Conservation (phyloP, 2,888 invertebrate species). For the Folsomia manolachei region DNA sequence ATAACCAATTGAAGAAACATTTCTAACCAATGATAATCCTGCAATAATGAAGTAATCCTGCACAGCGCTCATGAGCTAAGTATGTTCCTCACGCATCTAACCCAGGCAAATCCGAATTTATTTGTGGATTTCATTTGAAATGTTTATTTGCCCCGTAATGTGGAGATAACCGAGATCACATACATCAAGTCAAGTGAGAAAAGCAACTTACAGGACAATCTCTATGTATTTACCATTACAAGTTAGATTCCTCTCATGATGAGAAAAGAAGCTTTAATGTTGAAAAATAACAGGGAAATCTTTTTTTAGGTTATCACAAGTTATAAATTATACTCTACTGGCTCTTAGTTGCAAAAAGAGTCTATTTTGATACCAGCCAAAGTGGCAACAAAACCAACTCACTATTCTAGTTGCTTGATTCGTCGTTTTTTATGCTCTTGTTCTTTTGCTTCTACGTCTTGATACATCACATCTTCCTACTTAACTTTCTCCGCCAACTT, state of each 20-base stretch:
- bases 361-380: neutral
- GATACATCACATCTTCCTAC: neutral
- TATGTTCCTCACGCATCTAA: too few species aligned
- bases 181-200: neutral
- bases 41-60: too few species aligned
- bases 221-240: neutral
- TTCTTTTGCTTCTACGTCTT: neutral
- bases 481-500: neutral
- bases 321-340: slow-evolving; percentile 20
- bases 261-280: neutral
- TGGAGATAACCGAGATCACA: neutral
- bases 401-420: too few species aligned
- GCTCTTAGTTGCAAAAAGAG: neutral
- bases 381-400: too few species aligned
- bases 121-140: neutral
- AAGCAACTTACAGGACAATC: neutral
- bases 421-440: neutral
- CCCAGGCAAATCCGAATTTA: neutral
- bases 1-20: too few species aligned
- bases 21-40: too few species aligned
- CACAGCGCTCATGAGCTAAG: too few species aligned
- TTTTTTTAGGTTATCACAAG: slow-evolving; percentile 11
- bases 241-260: neutral
- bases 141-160: slow-evolving; percentile 16
- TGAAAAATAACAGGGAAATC: neutral